phyloP scores from a whole-genome alignment of 1,140 invertebrate genomes.

The Pogonognathellus flavescens region DNA sequence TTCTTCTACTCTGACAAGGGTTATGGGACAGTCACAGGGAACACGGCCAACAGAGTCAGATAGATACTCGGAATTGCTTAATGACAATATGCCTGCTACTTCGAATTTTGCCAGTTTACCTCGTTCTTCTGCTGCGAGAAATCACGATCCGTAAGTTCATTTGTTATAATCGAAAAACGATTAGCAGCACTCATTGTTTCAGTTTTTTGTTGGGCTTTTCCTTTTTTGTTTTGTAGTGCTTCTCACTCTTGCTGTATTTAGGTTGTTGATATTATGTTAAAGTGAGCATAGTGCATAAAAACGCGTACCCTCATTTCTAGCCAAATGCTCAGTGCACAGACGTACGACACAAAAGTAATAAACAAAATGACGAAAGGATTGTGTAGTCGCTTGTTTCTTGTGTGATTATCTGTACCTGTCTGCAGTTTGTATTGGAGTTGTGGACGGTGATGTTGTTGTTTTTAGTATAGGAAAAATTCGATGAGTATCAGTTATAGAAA shows the following conservation, averaged over 20 bases:
- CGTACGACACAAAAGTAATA: too few species aligned
- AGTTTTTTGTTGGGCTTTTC: too few species aligned
- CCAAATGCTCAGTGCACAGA: too few species aligned
- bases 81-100: conserved; percentile 61
- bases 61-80: conserved; percentile 58
- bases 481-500: background rate
- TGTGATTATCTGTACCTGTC: too few species aligned
- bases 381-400: too few species aligned
- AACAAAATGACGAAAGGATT: too few species aligned
- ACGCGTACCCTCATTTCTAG: too few species aligned
- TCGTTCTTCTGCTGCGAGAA: conserved; percentile 38
- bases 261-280: too few species aligned
- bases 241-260: too few species aligned
- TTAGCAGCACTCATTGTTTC: background rate
- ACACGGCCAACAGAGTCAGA: background rate
- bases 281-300: too few species aligned
- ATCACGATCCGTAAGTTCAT: conserved; percentile 54
- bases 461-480: background rate
- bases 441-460: background rate
- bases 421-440: too few species aligned
- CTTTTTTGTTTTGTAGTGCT: too few species aligned
- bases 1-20: background rate
- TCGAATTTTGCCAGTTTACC: conserved; percentile 61
- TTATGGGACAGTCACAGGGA: background rate
- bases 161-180: background rate